A percentile compares a stretch with the other conserved stretches of the same genome.
Conservation (phyloP, 2,113 vertebrate species). For the Macaca nemestrina region DNA sequence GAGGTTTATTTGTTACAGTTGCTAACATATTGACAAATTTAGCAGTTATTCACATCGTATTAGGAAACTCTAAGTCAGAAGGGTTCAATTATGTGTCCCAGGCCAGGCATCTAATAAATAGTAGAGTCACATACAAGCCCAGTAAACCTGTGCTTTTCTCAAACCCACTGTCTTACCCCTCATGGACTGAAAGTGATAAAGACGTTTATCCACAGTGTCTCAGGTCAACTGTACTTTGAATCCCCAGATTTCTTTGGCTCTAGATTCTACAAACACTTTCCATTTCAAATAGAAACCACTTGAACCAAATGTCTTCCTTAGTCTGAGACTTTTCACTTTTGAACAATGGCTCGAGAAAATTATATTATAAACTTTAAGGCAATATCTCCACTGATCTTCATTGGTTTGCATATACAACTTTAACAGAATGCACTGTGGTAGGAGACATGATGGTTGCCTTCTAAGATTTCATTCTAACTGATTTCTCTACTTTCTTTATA, state of each 20-base stretch:
- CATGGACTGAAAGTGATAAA: neutral
- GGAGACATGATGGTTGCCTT: neutral
- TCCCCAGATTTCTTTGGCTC: neutral
- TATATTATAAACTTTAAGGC: neutral
- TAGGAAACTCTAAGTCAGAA: neutral
- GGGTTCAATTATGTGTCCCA: neutral
- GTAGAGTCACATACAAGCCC: neutral
- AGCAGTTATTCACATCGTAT: neutral
- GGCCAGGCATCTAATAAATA: neutral
- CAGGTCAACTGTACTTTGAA: neutral
- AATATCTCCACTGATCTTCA: neutral
- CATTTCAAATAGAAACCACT: neutral
- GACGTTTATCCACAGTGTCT: neutral
- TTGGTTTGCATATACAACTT: neutral
- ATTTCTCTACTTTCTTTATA: neutral
- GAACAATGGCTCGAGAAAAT: neutral
- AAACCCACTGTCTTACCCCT: neutral
- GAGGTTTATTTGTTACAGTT: neutral
- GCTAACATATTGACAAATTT: neutral
- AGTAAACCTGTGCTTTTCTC: neutral
- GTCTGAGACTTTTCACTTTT: neutral
- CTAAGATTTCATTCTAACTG: neutral
- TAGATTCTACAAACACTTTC: neutral
- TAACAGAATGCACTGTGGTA: neutral
- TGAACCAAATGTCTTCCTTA: neutral